Conservation (phyloP, 2,888 invertebrate genomes). For the Polydrusus pterygomalis region DNA sequence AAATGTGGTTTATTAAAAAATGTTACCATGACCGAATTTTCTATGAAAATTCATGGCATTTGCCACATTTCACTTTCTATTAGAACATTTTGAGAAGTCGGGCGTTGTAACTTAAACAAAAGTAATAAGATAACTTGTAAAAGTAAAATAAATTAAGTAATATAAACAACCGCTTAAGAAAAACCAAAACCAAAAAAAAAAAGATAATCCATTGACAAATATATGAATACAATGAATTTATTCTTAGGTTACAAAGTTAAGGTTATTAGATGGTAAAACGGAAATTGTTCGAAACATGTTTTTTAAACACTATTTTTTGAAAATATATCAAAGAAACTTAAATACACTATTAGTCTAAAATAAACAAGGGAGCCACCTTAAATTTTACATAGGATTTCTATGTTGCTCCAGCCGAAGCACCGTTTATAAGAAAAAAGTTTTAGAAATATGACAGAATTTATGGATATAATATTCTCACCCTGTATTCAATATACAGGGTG, state of each 20-base stretch:
- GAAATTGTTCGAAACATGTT: not conserved
- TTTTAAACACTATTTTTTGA: slow-evolving; percentile 62
- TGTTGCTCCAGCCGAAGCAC: too few relatives aligned
- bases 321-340: too few relatives aligned
- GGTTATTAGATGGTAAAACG: slow-evolving; percentile 55
- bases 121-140: slow-evolving; percentile 34
- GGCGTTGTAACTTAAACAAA: slow-evolving; percentile 37
- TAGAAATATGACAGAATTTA: too few relatives aligned
- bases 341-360: too few relatives aligned
- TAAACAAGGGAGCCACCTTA: too few relatives aligned
- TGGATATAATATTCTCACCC: too few relatives aligned
- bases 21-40: slow-evolving; percentile 17
- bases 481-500: too few relatives aligned
- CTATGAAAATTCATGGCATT: slow-evolving; percentile 55
- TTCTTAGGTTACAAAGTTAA: slow-evolving; percentile 70
- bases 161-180: slow-evolving; percentile 66
- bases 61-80: slow-evolving; percentile 23
- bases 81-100: slow-evolving; percentile 34
- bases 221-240: slow-evolving; percentile 74
- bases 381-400: too few relatives aligned
- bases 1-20: slow-evolving; percentile 18
- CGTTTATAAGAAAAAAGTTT: too few relatives aligned
- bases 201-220: slow-evolving; percentile 73
- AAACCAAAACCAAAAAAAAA: slow-evolving; percentile 64
- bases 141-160: slow-evolving; percentile 43